phyloP scores from a whole-genome alignment of 2,888 invertebrate species.

The Euplagia quadripunctaria region DNA sequence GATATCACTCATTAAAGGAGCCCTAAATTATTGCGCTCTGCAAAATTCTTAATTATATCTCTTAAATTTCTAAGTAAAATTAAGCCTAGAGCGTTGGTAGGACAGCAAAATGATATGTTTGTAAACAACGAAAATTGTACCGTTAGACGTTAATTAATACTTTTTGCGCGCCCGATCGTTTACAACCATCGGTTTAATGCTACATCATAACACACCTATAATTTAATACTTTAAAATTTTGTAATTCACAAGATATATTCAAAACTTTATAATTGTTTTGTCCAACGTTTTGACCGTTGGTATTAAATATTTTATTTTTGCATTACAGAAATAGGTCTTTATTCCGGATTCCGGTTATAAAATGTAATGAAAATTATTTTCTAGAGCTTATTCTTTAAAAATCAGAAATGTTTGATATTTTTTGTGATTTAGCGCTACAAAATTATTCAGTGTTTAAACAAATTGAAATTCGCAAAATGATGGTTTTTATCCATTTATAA shows the following conservation, averaged over 20 bases:
- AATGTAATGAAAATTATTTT: too few relatives aligned
- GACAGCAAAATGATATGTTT: constrained; percentile 86
- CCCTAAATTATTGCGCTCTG: constrained; percentile 85
- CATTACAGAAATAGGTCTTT: too few relatives aligned
- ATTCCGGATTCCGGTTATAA: too few relatives aligned
- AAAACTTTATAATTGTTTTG: neutral
- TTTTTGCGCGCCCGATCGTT: constrained; percentile 49
- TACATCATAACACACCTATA: constrained; percentile 16
- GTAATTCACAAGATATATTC: neutral
- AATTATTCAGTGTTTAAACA: too few relatives aligned
- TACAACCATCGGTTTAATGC: constrained; percentile 10
- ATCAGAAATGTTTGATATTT: too few relatives aligned
- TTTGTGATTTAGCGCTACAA: too few relatives aligned
- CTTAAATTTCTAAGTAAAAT: constrained; percentile 87
- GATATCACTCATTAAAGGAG: constrained; percentile 86
- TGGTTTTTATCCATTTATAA: neutral
- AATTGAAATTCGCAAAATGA: too few relatives aligned
- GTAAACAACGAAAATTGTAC: constrained; percentile 81
- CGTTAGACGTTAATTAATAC: constrained; percentile 80
- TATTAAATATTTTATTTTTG: neutral
- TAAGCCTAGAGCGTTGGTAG: constrained; percentile 78
- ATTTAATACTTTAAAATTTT: neutral
- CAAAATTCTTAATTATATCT: constrained; percentile 87
- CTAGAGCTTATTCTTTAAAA: too few relatives aligned
- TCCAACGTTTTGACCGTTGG: neutral